Evolutionary conservation across 2,797 vertebrate species (phyloP).

Genomic region (Graptemys geographica): DNA sequence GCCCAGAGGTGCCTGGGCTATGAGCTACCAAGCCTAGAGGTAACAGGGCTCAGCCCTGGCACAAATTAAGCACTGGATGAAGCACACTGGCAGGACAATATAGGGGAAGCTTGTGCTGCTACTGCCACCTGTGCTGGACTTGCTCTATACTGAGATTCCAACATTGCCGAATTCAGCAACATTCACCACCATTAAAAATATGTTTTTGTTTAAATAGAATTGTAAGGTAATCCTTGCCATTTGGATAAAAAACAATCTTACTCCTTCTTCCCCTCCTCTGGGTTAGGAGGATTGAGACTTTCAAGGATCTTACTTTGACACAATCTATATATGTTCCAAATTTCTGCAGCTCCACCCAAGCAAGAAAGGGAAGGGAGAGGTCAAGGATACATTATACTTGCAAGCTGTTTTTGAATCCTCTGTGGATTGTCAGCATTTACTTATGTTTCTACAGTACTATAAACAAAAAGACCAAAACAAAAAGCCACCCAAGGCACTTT

Average conservation of each 20-base stretch:
- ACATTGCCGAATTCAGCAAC: background rate
- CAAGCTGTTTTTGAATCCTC: background rate
- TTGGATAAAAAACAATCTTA: background rate
- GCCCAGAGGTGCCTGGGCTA: no score
- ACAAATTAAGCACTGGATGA: no score
- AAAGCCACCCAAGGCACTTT: background rate
- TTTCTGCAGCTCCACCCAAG: slow-evolving; percentile 48
- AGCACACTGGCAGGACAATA: rapidly evolving
- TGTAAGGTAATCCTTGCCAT: background rate
- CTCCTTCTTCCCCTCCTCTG: background rate
- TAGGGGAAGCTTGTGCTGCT: background rate
- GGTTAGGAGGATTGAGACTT: background rate
- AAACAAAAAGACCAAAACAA: slow-evolving; percentile 18
- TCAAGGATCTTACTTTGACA: background rate
- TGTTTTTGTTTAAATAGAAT: background rate
- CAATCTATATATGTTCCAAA: slow-evolving; percentile 8
- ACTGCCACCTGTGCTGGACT: background rate
- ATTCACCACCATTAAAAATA: background rate
- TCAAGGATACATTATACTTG: background rate
- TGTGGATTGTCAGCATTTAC: background rate
- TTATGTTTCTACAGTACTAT: background rate
- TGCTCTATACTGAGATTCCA: background rate
- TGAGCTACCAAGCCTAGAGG: no score
- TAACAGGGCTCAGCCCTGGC: no score
- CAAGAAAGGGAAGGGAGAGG: slow-evolving; percentile 48